Percentiles rank a stretch among this genome's conserved stretches.
phyloP scores from a whole-genome alignment of 2,888 invertebrate species.

The Heliconius hortense region DNA sequence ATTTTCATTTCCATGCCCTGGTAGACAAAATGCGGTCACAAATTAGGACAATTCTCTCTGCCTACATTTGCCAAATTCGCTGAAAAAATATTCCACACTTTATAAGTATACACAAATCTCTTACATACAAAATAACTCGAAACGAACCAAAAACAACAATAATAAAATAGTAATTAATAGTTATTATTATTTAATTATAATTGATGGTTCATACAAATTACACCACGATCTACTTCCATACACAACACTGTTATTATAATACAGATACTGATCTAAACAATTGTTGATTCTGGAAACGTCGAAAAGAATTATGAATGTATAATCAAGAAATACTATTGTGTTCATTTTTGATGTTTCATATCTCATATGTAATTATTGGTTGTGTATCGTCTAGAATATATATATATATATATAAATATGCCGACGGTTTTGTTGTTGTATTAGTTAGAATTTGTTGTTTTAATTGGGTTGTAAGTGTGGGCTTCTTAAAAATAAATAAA shows the following conservation, averaged over 20 bases:
- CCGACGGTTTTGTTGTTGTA: slow-evolving; percentile 39
- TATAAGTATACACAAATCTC: not conserved
- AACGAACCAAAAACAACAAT: slow-evolving; percentile 26
- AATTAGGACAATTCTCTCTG: too few species aligned
- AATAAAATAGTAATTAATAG: slow-evolving; percentile 60
- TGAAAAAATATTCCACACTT: too few species aligned
- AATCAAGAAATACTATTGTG: slow-evolving; percentile 65
- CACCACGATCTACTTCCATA: slow-evolving; percentile 59
- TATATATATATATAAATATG: slow-evolving; percentile 33
- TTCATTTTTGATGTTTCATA: slow-evolving; percentile 43
- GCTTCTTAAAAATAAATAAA: too few species aligned
- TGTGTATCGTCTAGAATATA: slow-evolving; percentile 38
- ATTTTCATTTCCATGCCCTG: too few species aligned
- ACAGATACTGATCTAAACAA: slow-evolving; percentile 69
- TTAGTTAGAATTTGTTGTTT: slow-evolving; percentile 33
- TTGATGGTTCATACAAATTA: slow-evolving; percentile 66
- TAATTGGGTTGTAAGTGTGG: not conserved
- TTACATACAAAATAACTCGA: slow-evolving; percentile 24
- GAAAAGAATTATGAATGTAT: slow-evolving; percentile 73
- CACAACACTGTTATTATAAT: slow-evolving; percentile 67
- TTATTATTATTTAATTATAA: slow-evolving; percentile 71
- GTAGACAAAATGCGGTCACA: too few species aligned
- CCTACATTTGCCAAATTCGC: too few species aligned
- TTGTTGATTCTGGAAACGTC: slow-evolving; percentile 68
- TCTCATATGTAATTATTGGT: slow-evolving; percentile 57